Percentiles rank a stretch among this genome's conserved stretches.
phyloP scores from a whole-genome alignment of 2,113 vertebrate genomes.

The Gymnorhina tibicen region DNA sequence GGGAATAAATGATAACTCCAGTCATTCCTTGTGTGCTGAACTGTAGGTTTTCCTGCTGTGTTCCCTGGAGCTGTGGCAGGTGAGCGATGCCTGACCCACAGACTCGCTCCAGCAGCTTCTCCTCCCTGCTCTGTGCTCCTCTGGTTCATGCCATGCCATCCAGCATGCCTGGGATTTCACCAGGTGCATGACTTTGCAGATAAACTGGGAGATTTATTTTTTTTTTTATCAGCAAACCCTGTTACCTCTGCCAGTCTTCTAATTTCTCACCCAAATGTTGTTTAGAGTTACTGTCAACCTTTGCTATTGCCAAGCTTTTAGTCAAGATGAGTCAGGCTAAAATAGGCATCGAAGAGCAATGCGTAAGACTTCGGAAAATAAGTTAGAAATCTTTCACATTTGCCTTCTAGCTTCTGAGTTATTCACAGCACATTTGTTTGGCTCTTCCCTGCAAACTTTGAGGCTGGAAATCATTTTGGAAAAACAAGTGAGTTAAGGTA shows the following conservation, averaged over 20 bases:
- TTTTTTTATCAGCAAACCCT: not conserved
- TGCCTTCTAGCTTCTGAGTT: conserved; percentile 42
- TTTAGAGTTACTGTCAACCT: conserved; percentile 31
- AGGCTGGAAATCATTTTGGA: not conserved
- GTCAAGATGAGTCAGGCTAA: conserved; percentile 47
- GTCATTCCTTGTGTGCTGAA: not conserved
- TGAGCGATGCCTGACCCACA: not conserved
- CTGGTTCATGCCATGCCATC: not conserved
- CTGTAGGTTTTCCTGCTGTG: not conserved
- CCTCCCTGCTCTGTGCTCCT: not conserved
- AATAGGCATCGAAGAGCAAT: conserved; percentile 13
- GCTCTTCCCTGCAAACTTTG: not conserved
- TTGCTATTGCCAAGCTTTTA: conserved; percentile 42
- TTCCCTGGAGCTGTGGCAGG: not conserved
- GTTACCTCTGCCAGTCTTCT: conserved; percentile 17
- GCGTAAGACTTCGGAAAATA: conserved; percentile 4
- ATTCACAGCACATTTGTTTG: conserved; percentile 43
- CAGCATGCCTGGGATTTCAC: not conserved
- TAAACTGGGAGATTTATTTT: not conserved
- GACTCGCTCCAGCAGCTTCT: not conserved
- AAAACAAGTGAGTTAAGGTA: not conserved
- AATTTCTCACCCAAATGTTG: conserved; percentile 13
- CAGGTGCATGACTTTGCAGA: not conserved
- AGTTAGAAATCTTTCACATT: conserved; percentile 42
- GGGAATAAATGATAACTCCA: not conserved